Base-by-base conservation (phyloP, 2,113 vertebrate species). In the Callionymus lyra region DNA sequence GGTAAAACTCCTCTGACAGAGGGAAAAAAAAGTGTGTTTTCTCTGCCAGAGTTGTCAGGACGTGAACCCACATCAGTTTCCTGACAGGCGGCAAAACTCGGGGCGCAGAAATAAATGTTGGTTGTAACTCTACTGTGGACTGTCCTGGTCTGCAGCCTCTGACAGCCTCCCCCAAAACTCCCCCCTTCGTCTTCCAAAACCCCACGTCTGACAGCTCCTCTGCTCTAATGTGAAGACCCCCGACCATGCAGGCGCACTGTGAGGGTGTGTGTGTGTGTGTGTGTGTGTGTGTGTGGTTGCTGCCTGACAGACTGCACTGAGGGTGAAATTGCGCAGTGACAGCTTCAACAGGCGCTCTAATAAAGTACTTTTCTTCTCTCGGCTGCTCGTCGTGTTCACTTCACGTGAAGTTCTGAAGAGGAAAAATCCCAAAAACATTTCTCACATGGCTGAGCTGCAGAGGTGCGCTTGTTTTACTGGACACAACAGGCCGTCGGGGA, bases 61-160 rank as follows among this genome's bases (percentile, higher is more conserved):
- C 27, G 8, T 9, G 56, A 69, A 63, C 50, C 51, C 49, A 62
- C 56, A 63, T 42, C 48, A 2, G 47, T 16, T 41, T 51, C 41
- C 62, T 74, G 72, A 78, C 77, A 72, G 56, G 49, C 38, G 3
- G 44, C 34, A 35, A 41, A 52, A 68, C 21, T 32, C 15, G 6
- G 8, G 50, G 44, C 44, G 48, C 58, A 57, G 58, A 37, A 69
- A 82, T 74, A 74, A 80, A 72, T 48, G 65, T 40, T 62, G 65
- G 69, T 77, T 72, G 76, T 65, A 79, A 79, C 68, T 79, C 65
- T 77, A 69, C 77, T 74, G 66, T 19, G 48, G 59, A 61, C 58
- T 47, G 55, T 67, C 54, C 63, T 65, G 34, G 64, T 55, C 66
- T 68, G 57, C 34, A 47, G 70, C 66, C 38, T 35, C 57, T 67